Percentiles rank a stretch among this genome's conserved stretches.
phyloP scores from a whole-genome alignment of 2,888 invertebrate species.

The Magallana nippona region DNA sequence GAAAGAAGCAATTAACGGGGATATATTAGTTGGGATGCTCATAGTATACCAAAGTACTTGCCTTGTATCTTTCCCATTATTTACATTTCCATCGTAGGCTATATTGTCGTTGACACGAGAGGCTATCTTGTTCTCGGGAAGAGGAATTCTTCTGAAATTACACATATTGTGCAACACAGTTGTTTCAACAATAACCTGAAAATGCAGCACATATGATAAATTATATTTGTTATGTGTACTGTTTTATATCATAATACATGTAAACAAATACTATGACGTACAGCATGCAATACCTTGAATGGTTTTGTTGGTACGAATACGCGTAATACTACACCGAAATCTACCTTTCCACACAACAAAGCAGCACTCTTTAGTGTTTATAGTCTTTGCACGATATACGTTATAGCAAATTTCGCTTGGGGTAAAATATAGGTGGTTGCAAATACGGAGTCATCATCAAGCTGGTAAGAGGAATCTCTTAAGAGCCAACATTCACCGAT shows the following conservation, averaged over 20 bases:
- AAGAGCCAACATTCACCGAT: background rate
- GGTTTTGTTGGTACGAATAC: background rate
- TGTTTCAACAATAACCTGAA: conserved; percentile 54
- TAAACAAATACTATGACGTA: too few relatives aligned
- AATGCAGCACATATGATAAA: conserved; percentile 41
- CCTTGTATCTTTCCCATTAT: background rate
- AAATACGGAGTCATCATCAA: background rate
- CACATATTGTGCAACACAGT: conserved; percentile 35
- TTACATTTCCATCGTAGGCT: background rate
- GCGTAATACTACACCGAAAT: too few relatives aligned
- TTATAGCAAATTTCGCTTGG: background rate
- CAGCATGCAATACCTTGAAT: too few relatives aligned
- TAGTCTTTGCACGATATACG: background rate
- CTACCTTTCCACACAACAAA: background rate
- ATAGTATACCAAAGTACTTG: background rate
- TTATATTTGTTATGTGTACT: background rate
- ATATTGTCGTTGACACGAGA: background rate
- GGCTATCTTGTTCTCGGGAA: background rate
- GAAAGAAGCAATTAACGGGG: background rate
- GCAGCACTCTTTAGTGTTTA: background rate
- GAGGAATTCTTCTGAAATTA: conserved; percentile 37
- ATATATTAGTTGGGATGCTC: background rate
- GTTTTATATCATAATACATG: too few relatives aligned
- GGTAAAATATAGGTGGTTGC: background rate
- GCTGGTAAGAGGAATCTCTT: background rate